Base-by-base conservation (phyloP, 2,797 vertebrate genomes). In the Prunella strophiata region DNA sequence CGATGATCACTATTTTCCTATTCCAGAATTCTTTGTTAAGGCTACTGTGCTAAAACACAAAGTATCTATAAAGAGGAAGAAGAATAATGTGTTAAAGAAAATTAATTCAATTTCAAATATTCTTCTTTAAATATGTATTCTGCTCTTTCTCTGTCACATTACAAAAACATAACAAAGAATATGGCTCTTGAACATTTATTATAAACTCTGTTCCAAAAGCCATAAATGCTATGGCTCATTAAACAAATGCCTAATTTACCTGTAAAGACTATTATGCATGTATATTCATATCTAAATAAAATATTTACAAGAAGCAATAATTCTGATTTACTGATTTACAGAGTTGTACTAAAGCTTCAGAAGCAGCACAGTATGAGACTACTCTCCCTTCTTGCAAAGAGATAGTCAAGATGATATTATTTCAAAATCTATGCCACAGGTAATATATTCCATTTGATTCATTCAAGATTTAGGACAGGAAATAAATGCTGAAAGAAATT, bases 401-500 rank as follows among this genome's bases (percentile, higher is more conserved):
- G 7, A 83, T 5, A 71, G 27, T 61, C 59, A 85, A 13, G 27
- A 95, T 27, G 20, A 63, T 73, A 40, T 32, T 55, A 51, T 71
- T 93, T 92, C 71, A 67, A 89, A 73, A 83, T 81, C 72, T 85
- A 43, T 88, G 82, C 79, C 75, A 94, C 61, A 82, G 81, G 89
- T 95, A 95, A 93, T 85, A 76, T 74, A 93, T 91, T 94, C 85
- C 5, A 3, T 72, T 91, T 93, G 71, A 89, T 91, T 88, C 61
- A 67, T 85, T 88, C 79, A 91, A 68, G 78, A 91, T 75, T 93
- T 75, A 91, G 91, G 76, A 89, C 70, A 92, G 73, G 75, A 86
- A 96, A 96, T 88, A 95, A 93, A 95, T 55, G 61, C 73, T 88
- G 67, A 86, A 94, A 88, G 95, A 94, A 95, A 94, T 94, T 61